Conservation (phyloP, 1,140 invertebrate species). For the Rhizoglyphus robini region DNA sequence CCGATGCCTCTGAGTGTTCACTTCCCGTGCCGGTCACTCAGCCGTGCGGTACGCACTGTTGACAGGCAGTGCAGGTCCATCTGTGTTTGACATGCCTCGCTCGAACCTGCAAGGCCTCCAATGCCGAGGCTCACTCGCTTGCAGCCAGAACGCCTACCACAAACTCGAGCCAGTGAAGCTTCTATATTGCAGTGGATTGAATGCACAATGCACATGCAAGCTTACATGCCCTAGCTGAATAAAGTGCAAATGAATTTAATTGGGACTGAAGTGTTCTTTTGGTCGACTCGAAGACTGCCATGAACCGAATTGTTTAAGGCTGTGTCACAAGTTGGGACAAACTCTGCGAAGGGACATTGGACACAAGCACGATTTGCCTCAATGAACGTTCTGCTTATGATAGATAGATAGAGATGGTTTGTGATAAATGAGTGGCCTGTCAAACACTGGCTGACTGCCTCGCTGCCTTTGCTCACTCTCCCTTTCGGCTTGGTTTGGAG, state of each 20-base stretch:
- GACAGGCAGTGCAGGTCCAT: background rate
- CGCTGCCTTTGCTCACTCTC: background rate
- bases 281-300: no score
- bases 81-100: constrained; percentile 5
- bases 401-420: constrained; percentile 14
- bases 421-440: constrained; percentile 2
- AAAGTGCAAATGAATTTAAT: constrained; percentile 1
- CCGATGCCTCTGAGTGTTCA: no score
- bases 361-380: no score
- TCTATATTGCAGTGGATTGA: background rate
- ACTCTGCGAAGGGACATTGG: no score
- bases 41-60: background rate
- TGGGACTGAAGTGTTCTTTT: background rate
- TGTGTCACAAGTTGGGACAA: no score
- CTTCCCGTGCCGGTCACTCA: background rate
- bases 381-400: no score
- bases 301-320: no score
- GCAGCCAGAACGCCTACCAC: background rate
- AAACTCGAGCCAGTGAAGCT: no score
- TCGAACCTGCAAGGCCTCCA: background rate
- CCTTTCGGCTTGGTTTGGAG: background rate
- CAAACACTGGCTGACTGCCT: background rate
- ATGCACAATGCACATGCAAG: background rate
- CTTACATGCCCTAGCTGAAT: background rate
- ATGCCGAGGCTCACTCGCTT: no score